Conservation (phyloP, 2,113 vertebrate genomes). For the Anolis sagrei region DNA sequence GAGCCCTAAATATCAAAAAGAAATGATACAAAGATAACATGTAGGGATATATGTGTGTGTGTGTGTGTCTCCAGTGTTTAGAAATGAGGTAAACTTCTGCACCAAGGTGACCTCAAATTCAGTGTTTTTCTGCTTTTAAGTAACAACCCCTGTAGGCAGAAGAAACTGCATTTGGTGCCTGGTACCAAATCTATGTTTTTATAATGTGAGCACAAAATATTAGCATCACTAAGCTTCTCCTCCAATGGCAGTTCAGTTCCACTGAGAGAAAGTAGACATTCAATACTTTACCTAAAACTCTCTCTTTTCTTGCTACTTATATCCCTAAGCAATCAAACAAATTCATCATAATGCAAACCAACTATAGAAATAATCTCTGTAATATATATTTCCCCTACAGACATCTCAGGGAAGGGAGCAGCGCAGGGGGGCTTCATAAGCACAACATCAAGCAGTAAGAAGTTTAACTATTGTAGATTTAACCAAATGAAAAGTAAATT, state of each 20-base stretch:
- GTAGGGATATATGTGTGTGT: conserved; percentile 6
- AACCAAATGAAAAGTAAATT: neutral
- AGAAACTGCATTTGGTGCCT: neutral
- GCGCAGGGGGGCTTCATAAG: too few relatives aligned
- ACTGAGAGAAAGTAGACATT: neutral
- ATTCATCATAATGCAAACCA: neutral
- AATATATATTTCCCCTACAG: neutral
- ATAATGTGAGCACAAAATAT: neutral
- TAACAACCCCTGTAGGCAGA: neutral
- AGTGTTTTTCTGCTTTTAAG: neutral
- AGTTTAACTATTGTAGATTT: neutral
- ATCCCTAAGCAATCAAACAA: neutral
- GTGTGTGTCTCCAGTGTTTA: neutral
- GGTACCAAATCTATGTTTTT: neutral
- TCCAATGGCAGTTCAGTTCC: neutral
- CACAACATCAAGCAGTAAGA: neutral
- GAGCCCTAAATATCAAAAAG: conserved; percentile 4
- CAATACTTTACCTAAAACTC: neutral
- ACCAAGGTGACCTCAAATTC: conserved; percentile 4
- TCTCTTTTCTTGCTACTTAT: neutral
- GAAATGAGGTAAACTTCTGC: neutral
- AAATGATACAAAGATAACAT: conserved; percentile 16
- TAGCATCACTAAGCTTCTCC: too few relatives aligned
- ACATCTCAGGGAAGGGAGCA: neutral
- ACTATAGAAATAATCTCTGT: neutral